Base-by-base conservation (phyloP, 2,888 invertebrate species). In the Pseudeuparius sepicola region DNA sequence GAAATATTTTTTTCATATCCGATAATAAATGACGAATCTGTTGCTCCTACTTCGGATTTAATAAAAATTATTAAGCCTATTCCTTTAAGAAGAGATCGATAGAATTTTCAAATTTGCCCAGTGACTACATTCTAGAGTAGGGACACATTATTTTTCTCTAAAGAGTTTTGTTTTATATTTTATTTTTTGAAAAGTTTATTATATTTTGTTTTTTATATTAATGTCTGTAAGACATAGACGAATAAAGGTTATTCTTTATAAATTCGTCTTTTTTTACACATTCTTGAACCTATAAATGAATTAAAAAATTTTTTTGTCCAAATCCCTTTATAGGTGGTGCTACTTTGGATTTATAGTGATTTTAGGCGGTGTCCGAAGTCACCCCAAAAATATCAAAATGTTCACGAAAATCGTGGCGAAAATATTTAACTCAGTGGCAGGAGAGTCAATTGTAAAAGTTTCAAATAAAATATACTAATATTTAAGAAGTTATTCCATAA, bases 281-380 rank as follows among this genome's bases (percentile, higher is more conserved):
- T n/a, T n/a, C n/a, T 7, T n/a, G 7, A 7, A 20, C 20, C 20
- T n/a, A 20, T 7, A 20, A 20, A 20, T 20, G n/a, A 6, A 7
- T n/a, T n/a, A 6, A 20, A 20, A 20, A 20, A 7, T 7, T 20
- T 7, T 20, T 6, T 20, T 20, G 20, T 20, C 20, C 20, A n/a
- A 20, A 20, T 6, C 20, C 20, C 7, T n/a, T 20, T 20, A 20
- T n/a, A 20, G 20, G 7, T 20, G n/a, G 20, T 7, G 7, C 20
- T 20, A 20, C 20, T 7, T 7, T 20, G n/a, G 20, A 7, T 20
- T 20, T 20, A 20, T 7, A 6, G 20, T n/a, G 20, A 20, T 20
- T 20, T 20, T 20, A 20, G n/a, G 6, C 7, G 7, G 20, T 20
- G 20, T 20, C 20, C 20, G 20, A 20, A 20, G 20, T 20, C 20